Evolutionary conservation across 1,140 invertebrate genomes (phyloP), one percentile per base, ranked within the genome.

Genomic region (Psilanteris sp.): DNA sequence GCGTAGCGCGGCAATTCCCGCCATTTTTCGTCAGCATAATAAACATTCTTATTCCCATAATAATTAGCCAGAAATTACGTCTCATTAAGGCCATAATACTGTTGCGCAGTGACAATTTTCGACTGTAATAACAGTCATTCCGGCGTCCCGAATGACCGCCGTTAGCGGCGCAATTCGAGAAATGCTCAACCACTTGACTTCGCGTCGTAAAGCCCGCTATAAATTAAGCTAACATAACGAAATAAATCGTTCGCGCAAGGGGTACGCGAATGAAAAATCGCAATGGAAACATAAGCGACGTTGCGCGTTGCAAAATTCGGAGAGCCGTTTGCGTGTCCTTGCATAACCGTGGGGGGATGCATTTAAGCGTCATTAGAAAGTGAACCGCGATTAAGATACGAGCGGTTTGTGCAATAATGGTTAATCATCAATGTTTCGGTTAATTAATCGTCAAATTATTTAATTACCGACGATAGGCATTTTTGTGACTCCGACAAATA

Each of bases 301-400:
- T n/a, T n/a, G 32, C 4, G 22, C 27, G 34, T 48, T 61, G 41
- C 55, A 46, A 48, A 48, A 46, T 61, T 61, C 29, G 31, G 22
- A 18, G 22, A 32, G 48, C 32, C 20, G 31, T 36, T 54, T 13
- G 52, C 52, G 52, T 43, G 52, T 57, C 52, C 32, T 64, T 64
- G 44, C 44, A 64, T 64, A 52, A 64, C 59, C 16, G 16, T 41
- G 26, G 46, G 26, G 46, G 4, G 59, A 64, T 64, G 59, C 59
- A 36, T 64, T 52, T 52, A 34, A 64, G 11, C 59, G 36, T 64
- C 44, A 43, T 64, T 64, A 64, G 59, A 64, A 50, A 50, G 59
- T 52, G 59, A 52, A 64, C 43, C 26, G 15, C 36, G 36, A 64
- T 52, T 39, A 32, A 64, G 36, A 64, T 43, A 52, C 36, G 46